A percentile compares a stretch with the other conserved stretches of the same genome.
Evolutionary conservation across 1,140 invertebrate species (phyloP).

Genomic region (Drosophila tani): DNA sequence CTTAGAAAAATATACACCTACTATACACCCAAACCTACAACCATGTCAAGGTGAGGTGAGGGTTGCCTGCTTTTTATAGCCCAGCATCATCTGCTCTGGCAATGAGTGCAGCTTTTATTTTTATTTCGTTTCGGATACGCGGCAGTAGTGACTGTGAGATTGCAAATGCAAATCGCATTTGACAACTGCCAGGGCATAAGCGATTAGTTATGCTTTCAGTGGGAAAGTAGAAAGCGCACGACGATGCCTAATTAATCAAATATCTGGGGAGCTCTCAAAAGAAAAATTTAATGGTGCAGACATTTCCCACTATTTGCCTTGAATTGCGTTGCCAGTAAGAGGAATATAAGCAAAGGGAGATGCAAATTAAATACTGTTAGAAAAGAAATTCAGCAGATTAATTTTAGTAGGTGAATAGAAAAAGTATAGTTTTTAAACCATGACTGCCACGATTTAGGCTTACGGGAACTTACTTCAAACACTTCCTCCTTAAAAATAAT

Average conservation of each 20-base stretch:
- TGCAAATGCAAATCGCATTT: constrained; percentile 52
- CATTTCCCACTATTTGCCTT: not conserved
- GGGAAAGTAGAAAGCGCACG: constrained; percentile 7
- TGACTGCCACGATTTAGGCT: no score
- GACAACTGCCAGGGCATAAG: constrained; percentile 42
- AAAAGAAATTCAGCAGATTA: not conserved
- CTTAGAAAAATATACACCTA: not conserved
- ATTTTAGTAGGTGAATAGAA: no score
- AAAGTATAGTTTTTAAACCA: no score
- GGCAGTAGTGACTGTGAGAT: constrained; percentile 36
- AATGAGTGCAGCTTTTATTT: constrained; percentile 55
- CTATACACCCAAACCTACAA: constrained; percentile 37
- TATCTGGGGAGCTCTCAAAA: constrained; percentile 12
- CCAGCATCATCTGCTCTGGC: constrained; percentile 53
- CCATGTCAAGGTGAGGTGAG: constrained; percentile 79
- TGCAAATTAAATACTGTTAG: not conserved
- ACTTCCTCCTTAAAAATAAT: no score
- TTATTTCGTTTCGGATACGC: constrained; percentile 15
- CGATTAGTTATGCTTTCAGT: constrained; percentile 57
- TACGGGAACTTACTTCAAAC: no score
- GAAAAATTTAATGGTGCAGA: constrained; percentile 1
- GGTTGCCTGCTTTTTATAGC: constrained; percentile 77
- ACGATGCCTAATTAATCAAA: constrained; percentile 41
- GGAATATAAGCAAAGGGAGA: not conserved
- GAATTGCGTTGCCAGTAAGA: not conserved